Evolutionary conservation across 2,113 vertebrate species (phyloP).

Genomic region (Turdus rufiventris): DNA sequence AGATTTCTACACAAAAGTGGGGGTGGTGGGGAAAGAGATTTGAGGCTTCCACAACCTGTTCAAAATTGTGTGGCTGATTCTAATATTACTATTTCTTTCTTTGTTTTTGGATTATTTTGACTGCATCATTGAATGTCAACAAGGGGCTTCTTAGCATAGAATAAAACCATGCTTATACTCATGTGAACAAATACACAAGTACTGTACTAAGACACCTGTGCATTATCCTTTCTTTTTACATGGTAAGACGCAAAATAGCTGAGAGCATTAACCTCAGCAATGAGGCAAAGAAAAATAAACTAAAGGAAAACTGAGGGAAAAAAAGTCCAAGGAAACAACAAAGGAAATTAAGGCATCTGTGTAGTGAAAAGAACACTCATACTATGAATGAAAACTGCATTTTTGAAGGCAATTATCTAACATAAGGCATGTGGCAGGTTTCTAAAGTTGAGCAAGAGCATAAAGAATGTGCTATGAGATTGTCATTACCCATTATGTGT

Average conservation of each 20-base stretch:
- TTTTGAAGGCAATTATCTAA: not conserved
- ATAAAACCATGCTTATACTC: not conserved
- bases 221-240: no score
- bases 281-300: not conserved
- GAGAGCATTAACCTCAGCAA: not conserved
- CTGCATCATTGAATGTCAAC: not conserved
- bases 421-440: not conserved
- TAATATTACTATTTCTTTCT: not conserved
- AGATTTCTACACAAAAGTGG: not conserved
- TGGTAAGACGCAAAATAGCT: not conserved
- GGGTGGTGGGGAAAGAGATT: rapidly evolving
- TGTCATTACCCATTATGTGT: not conserved
- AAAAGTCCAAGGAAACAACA: not conserved
- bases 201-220: not conserved
- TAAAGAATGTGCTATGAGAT: not conserved
- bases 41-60: not conserved
- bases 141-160: not conserved
- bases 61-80: not conserved
- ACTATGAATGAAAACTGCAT: not conserved
- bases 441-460: not conserved
- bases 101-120: not conserved
- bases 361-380: not conserved
- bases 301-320: not conserved
- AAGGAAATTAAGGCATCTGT: not conserved
- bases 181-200: not conserved